Base-by-base conservation (phyloP, 1,140 invertebrate species). In the Drosophila albomicans region DNA sequence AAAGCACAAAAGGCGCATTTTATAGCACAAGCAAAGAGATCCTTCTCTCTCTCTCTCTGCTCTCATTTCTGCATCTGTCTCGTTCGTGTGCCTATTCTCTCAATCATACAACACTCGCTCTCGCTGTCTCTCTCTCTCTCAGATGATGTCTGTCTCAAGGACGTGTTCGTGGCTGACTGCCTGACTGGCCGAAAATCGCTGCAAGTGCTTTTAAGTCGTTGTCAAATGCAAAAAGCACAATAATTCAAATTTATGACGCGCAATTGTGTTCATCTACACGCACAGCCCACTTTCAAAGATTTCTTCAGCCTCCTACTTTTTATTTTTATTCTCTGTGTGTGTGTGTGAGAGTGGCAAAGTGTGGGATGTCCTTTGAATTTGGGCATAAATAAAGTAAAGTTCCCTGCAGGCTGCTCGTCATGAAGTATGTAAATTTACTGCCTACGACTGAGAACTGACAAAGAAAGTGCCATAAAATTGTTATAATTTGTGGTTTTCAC, bases 131-230 rank as follows among this genome's bases (percentile, higher is more conserved):
- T 13, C 54, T 35, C 46, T 20, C 54, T 38, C 7, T 7, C 20
- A 38, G 45, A 35, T 57, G 15, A 7, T 61, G 45, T 59, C 62
- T 75, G 84, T 87, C 84, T 87, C 84, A 87, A 87, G 84, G 84
- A 89, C 84, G 78, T 88, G 74, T 88, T 87, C 80, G 73, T 76
- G 69, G 72, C 68, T 64, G 66, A 84, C 76, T 68, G 78, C 35
- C 73, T 45, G 71, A 84, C 77, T 82, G 84, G 77, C 84, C 84
- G 20, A 56, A 87, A 87, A 87, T 87, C 84, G 84, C 84, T 84
- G 84, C 84, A 87, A 87, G 84, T 87, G 84, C 84, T 88, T 88
- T 87, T 78, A 87, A 87, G 84, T 87, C 84, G 84, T 87, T 87
- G 84, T 87, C 84, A 87, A 87, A 87, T 87, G 84, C 84, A 87